Conservation (phyloP, 2,113 vertebrate species). For the Oncorhynchus nerka region DNA sequence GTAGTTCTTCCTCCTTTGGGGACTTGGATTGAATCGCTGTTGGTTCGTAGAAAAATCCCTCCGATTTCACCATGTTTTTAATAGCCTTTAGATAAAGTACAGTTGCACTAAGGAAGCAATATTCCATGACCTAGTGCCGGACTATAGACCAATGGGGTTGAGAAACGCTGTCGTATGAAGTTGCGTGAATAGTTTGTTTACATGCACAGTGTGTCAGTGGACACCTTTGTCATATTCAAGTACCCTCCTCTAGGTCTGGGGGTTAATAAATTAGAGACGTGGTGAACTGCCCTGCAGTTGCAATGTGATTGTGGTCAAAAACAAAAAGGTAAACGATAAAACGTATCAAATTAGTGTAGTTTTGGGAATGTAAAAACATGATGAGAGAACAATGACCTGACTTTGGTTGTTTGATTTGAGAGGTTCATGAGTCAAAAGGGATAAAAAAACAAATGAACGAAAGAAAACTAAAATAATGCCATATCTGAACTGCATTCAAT, state of each 20-base stretch:
- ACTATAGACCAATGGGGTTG: not conserved
- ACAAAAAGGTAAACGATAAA: slow-evolving; percentile 54
- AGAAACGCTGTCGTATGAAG: slow-evolving; percentile 40
- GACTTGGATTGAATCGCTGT: not conserved
- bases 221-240: slow-evolving; percentile 79
- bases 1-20: not conserved
- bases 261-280: slow-evolving; percentile 82
- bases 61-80: too few species aligned
- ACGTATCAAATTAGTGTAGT: slow-evolving; percentile 60
- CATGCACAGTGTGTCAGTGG: slow-evolving; percentile 70
- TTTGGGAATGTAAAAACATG: slow-evolving; percentile 29
- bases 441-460: slow-evolving; percentile 2
- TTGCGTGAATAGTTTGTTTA: slow-evolving; percentile 53
- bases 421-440: slow-evolving; percentile 30
- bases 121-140: not conserved
- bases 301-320: slow-evolving; percentile 66
- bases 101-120: not conserved
- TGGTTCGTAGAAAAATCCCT: too few species aligned
- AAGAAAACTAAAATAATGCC: slow-evolving; percentile 6
- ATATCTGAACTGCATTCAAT: slow-evolving; percentile 51
- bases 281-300: slow-evolving; percentile 84
- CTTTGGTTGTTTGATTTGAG: slow-evolving; percentile 41
- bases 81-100: too few species aligned
- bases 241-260: slow-evolving; percentile 70
- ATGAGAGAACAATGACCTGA: slow-evolving; percentile 48